Conservation (phyloP, 2,113 vertebrate genomes). For the Prochilodus magdalenae region DNA sequence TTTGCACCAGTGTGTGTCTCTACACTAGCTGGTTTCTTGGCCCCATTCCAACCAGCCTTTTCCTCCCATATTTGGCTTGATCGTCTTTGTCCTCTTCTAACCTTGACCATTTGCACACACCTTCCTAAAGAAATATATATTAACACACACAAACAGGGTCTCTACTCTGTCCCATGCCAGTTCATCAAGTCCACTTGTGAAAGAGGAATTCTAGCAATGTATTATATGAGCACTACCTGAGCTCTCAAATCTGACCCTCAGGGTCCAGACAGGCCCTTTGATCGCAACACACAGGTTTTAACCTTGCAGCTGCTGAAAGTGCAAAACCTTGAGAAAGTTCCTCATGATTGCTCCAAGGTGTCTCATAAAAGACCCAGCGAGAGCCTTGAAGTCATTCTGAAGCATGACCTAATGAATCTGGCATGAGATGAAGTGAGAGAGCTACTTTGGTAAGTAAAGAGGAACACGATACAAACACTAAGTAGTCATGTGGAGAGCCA, state of each 20-base stretch:
- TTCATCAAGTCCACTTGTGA: not conserved
- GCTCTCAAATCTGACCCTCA: not conserved
- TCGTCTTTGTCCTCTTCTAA: slow-evolving; percentile 15
- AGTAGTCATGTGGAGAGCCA: not conserved
- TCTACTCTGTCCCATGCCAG: not conserved
- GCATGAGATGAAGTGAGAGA: slow-evolving; percentile 19
- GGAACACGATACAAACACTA: not conserved
- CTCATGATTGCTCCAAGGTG: slow-evolving; percentile 26
- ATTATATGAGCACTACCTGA: not conserved
- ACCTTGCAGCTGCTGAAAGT: not conserved
- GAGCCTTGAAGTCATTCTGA: slow-evolving; percentile 20
- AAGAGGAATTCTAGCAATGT: not conserved
- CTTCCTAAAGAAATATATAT: not conserved
- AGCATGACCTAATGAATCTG: slow-evolving; percentile 40
- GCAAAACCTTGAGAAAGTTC: slow-evolving; percentile 31
- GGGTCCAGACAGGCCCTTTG: not conserved
- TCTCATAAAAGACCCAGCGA: slow-evolving; percentile 30
- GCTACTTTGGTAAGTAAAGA: not conserved
- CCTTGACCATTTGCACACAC: not conserved
- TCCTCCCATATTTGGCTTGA: slow-evolving; percentile 41
- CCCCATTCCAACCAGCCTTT: slow-evolving; percentile 16
- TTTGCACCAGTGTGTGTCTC: slow-evolving; percentile 24
- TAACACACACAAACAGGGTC: not conserved
- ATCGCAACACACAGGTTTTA: not conserved
- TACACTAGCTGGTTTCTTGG: slow-evolving; percentile 34